Percentiles rank a stretch among this genome's conserved stretches.
These are phyloP conservation scores for Oncopeltus fasciatus DNA, from an alignment of 1,140 invertebrate species.

Conservation along the genomic window DNA sequence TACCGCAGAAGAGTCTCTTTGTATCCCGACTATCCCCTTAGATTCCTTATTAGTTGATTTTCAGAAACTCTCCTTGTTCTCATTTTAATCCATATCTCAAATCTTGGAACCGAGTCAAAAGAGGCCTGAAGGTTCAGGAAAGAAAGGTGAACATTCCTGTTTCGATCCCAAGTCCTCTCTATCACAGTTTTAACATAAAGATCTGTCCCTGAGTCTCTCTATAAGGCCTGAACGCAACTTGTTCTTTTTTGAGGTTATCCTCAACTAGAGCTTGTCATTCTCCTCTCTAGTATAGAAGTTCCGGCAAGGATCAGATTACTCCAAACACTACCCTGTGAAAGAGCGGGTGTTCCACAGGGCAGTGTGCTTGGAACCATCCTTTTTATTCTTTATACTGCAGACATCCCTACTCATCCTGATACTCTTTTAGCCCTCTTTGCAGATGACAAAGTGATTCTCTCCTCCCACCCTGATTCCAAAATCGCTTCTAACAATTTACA, in stretches of 20 bases:
- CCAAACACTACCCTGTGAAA: too few relatives aligned
- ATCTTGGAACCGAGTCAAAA: too few relatives aligned
- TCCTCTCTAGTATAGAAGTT: neutral
- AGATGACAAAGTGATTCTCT: too few relatives aligned
- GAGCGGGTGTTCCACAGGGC: too few relatives aligned
- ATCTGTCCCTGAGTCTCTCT: neutral
- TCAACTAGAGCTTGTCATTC: neutral
- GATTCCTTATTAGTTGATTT: neutral
- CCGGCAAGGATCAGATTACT: too few relatives aligned
- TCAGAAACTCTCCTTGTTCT: neutral
- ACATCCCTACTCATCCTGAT: too few relatives aligned
- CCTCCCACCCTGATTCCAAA: too few relatives aligned
- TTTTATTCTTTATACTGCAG: too few relatives aligned
- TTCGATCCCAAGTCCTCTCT: neutral
- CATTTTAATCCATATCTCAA: neutral
- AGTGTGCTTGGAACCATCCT: too few relatives aligned
- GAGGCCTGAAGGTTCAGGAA: neutral
- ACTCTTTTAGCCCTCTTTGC: too few relatives aligned
- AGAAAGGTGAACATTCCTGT: neutral
- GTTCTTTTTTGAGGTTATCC: neutral
- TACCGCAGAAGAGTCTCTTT: neutral
- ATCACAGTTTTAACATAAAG: neutral
- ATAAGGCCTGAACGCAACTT: neutral
- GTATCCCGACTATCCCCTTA: neutral
- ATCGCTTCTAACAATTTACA: too few relatives aligned